Percentiles rank a stretch among this genome's conserved stretches.
These are phyloP conservation scores for Prinia subflava DNA, from an alignment of 2,113 vertebrate genomes.

Conservation along the genomic window DNA sequence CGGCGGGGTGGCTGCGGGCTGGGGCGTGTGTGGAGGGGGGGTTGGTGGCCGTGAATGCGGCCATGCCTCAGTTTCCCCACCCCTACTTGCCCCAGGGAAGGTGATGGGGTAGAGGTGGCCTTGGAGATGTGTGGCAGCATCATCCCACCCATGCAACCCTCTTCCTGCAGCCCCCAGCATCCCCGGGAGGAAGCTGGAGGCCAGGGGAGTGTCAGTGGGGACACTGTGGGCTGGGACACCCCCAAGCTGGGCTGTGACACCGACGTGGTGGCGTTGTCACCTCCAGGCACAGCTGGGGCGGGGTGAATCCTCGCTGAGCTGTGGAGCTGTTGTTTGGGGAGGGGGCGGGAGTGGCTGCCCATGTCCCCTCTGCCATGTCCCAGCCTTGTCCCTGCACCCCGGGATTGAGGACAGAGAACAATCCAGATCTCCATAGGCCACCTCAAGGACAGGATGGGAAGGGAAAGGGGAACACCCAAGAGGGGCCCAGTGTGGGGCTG, in stretches of 20 bases:
- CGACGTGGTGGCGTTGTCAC: rapidly evolving
- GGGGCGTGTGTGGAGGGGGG: background rate
- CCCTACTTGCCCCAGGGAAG: background rate
- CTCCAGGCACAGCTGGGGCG: rapidly evolving
- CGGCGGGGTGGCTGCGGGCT: background rate
- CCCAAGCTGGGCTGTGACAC: background rate
- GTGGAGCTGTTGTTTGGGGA: background rate
- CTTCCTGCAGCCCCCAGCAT: background rate
- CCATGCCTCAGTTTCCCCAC: background rate
- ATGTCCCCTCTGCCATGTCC: rapidly evolving
- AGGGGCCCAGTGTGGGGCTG: background rate
- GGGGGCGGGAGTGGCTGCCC: background rate
- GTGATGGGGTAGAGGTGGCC: background rate
- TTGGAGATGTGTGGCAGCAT: rapidly evolving
- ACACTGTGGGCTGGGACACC: background rate
- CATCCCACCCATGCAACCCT: rapidly evolving
- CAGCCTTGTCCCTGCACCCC: background rate
- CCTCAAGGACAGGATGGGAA: background rate
- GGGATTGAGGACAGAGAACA: rapidly evolving
- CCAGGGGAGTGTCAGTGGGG: rapidly evolving
- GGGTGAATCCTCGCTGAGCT: background rate
- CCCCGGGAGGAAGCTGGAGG: background rate
- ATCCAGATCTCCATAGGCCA: rapidly evolving
- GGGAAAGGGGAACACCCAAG: rapidly evolving
- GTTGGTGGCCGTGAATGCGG: background rate